Evolutionary conservation across 2,888 invertebrate species (phyloP).

Genomic region (Drosophila algonquin): DNA sequence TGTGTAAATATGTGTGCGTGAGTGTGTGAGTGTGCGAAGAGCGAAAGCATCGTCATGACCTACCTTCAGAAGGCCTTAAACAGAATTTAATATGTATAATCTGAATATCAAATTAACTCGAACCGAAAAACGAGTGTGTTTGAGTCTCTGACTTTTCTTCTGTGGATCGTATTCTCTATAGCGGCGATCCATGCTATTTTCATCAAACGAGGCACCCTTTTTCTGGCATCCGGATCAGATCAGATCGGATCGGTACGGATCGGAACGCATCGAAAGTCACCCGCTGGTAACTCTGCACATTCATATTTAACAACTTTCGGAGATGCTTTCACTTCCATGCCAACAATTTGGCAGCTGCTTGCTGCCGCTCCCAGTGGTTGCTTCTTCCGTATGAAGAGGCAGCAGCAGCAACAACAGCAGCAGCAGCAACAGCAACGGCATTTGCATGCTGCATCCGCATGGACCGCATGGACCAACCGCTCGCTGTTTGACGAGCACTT

Average conservation of each 20-base stretch:
- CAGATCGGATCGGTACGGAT: not conserved
- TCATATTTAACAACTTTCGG: constrained; percentile 71
- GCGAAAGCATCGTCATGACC: constrained; percentile 69
- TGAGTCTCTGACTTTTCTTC: not conserved
- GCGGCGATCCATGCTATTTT: too few species aligned
- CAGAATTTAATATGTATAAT: too few species aligned
- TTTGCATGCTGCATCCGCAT: constrained; percentile 40
- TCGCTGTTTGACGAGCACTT: constrained; percentile 7
- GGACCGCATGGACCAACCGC: constrained; percentile 7
- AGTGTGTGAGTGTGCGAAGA: constrained; percentile 12
- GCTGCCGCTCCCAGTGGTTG: constrained; percentile 24
- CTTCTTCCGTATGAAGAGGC: constrained; percentile 34
- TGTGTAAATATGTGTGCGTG: too few species aligned
- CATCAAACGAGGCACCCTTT: too few species aligned
- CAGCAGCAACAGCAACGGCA: constrained; percentile 25
- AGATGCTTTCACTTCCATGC: constrained; percentile 73
- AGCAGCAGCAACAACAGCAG: not conserved
- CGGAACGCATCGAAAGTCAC: constrained; percentile 12
- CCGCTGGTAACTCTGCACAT: constrained; percentile 46
- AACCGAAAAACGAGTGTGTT: not conserved
- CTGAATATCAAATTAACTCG: constrained; percentile 6
- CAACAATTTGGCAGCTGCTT: constrained; percentile 57
- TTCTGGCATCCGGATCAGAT: not conserved
- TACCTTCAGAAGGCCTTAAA: constrained; percentile 56
- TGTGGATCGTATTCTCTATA: too few species aligned